These are phyloP conservation scores for Hydropsyche tenuis DNA, from an alignment of 1,140 invertebrate genomes.

Conservation along the genomic window DNA sequence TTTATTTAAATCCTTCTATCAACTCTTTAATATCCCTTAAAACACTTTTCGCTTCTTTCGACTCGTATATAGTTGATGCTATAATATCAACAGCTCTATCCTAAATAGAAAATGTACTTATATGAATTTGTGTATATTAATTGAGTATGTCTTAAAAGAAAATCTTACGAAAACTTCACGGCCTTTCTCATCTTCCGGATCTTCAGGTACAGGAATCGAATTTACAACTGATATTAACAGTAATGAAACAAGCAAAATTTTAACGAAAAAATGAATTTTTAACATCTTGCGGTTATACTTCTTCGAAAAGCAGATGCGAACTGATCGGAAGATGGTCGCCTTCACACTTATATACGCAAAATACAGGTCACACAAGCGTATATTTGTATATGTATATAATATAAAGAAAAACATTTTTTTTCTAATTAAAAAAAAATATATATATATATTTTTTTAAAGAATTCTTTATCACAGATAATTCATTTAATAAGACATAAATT, in stretches of 20 bases:
- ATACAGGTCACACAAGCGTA: too few species aligned
- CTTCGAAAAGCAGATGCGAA: neutral
- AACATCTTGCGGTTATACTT: neutral
- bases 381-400: too few species aligned
- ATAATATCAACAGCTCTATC: neutral
- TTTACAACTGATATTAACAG: neutral
- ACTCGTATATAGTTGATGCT: neutral
- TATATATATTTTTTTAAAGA: too few species aligned
- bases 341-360: neutral
- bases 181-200: neutral
- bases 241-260: too few species aligned
- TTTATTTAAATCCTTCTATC: neutral
- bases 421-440: too few species aligned
- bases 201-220: neutral
- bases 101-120: neutral
- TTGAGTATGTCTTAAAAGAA: too few species aligned
- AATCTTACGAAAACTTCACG: neutral
- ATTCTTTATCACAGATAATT: slow-evolving; percentile 11
- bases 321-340: neutral
- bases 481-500: too few species aligned
- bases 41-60: neutral
- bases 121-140: neutral
- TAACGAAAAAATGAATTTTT: too few species aligned
- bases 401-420: too few species aligned
- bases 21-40: slow-evolving; percentile 11